phyloP scores from a whole-genome alignment of 2,113 vertebrate genomes.

The Nannospalax galili region DNA sequence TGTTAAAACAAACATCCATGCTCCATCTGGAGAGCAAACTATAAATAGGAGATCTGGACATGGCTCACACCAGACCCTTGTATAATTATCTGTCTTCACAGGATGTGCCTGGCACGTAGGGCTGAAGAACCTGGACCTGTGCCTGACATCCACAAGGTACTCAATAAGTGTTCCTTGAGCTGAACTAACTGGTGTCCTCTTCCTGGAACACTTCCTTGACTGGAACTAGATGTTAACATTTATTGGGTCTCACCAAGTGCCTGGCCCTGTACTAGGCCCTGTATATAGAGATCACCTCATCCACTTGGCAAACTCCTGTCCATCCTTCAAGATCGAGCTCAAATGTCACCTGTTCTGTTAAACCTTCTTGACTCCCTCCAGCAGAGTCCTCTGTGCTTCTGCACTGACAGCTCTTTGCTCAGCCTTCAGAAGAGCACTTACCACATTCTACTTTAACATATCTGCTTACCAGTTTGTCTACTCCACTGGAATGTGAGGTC shows the following conservation, averaged over 20 bases:
- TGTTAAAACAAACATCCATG: conserved; percentile 67
- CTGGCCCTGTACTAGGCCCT: conserved; percentile 65
- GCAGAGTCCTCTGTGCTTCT: conserved; percentile 51
- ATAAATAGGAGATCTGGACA: conserved; percentile 74
- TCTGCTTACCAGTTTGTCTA: conserved; percentile 63
- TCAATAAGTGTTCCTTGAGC: conserved; percentile 68
- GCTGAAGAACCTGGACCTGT: conserved; percentile 28
- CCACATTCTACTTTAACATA: conserved; percentile 66
- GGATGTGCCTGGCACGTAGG: conserved; percentile 71
- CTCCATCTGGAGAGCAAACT: conserved; percentile 64
- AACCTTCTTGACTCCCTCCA: conserved; percentile 53
- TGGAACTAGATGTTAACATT: conserved; percentile 66
- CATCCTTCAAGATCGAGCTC: conserved; percentile 77
- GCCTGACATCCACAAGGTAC: conserved; percentile 56
- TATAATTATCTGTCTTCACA: conserved; percentile 73
- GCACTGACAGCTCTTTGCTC: conserved; percentile 65
- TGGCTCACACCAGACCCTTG: conserved; percentile 67
- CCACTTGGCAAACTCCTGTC: conserved; percentile 64
- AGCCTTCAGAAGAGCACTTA: conserved; percentile 62
- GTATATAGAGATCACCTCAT: conserved; percentile 77
- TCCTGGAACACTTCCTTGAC: conserved; percentile 45
- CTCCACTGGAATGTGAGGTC: conserved; percentile 48
- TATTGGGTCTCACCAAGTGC: conserved; percentile 53
- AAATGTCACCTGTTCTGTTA: conserved; percentile 76
- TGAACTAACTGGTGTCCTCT: conserved; percentile 57